These are phyloP conservation scores for Orius insidiosus DNA, from an alignment of 1,140 invertebrate genomes.

Conservation along the genomic window DNA sequence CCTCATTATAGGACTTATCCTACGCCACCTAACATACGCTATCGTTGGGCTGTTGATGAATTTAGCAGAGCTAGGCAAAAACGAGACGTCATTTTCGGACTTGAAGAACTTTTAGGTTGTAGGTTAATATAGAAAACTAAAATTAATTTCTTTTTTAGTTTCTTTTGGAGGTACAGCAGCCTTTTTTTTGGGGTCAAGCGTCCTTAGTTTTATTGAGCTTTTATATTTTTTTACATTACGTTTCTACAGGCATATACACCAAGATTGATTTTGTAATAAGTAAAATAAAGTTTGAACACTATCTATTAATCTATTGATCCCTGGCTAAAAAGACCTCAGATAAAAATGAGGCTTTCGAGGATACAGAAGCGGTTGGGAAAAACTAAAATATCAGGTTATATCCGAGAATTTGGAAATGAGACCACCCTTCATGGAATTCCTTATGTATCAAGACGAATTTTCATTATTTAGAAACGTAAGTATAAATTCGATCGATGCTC, in stretches of 20 bases:
- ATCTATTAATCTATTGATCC: too few relatives aligned
- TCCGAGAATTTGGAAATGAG: constrained; percentile 14
- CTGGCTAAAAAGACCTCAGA: too few relatives aligned
- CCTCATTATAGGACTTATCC: constrained; percentile 18
- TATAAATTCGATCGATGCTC: background rate
- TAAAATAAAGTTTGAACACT: too few relatives aligned
- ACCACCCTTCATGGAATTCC: constrained; percentile 15
- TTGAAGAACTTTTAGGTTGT: constrained; percentile 32
- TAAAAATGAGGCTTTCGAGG: too few relatives aligned
- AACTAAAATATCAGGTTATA: constrained; percentile 7
- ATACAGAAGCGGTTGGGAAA: too few relatives aligned
- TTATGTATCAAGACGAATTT: constrained; percentile 12
- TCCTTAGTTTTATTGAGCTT: constrained; percentile 14
- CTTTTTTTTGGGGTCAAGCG: constrained; percentile 13
- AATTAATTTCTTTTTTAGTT: constrained; percentile 24
- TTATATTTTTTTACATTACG: constrained; percentile 11
- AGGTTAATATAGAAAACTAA: too few relatives aligned
- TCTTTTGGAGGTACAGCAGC: constrained; percentile 24
- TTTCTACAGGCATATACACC: too few relatives aligned
- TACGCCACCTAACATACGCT: constrained; percentile 19
- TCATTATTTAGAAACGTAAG: constrained; percentile 15
- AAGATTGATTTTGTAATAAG: too few relatives aligned
- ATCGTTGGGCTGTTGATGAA: constrained; percentile 21
- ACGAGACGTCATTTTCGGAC: constrained; percentile 36
- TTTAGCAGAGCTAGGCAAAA: constrained; percentile 26